A percentile compares a stretch with the other conserved stretches of the same genome.
phyloP scores from a whole-genome alignment of 64 coral and sea anemone genomes.

The Stylophora pistillata region DNA sequence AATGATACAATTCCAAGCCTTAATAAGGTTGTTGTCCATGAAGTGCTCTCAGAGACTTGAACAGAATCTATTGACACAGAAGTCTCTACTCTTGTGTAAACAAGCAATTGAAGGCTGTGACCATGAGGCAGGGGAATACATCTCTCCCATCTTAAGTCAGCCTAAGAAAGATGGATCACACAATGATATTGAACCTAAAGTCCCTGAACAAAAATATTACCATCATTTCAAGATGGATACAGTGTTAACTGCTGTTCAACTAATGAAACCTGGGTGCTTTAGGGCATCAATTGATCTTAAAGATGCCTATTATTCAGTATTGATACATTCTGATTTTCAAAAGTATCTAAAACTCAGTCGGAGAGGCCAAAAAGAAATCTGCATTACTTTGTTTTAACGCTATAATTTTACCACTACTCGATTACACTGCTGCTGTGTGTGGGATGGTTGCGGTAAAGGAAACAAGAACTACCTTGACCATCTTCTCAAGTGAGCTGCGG shows the following conservation, averaged over 20 bases:
- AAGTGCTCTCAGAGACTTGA: neutral
- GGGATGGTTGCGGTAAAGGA: no score
- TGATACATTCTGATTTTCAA: neutral
- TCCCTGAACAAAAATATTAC: neutral
- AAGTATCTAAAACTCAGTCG: constrained; percentile 42
- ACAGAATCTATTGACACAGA: constrained; percentile 30
- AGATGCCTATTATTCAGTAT: no score
- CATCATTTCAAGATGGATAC: constrained; percentile 27
- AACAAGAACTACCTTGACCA: no score
- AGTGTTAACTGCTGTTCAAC: neutral
- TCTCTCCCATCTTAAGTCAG: neutral
- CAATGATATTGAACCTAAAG: constrained; percentile 34
- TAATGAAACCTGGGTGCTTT: neutral
- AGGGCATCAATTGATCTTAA: neutral
- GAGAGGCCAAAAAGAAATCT: no score
- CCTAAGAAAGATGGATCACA: constrained; percentile 33
- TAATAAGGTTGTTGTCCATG: neutral
- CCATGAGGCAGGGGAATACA: constrained; percentile 15
- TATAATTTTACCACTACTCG: no score
- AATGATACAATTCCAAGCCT: neutral
- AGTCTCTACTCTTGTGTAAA: neutral
- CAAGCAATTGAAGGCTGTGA: neutral
- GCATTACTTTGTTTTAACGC: no score
- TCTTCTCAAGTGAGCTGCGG: no score
- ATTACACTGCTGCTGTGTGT: no score